A percentile compares a stretch with the other conserved stretches of the same genome.
These are phyloP conservation scores for Neoniphon sammara DNA, from an alignment of 2,797 vertebrate species.

Conservation along the genomic window DNA sequence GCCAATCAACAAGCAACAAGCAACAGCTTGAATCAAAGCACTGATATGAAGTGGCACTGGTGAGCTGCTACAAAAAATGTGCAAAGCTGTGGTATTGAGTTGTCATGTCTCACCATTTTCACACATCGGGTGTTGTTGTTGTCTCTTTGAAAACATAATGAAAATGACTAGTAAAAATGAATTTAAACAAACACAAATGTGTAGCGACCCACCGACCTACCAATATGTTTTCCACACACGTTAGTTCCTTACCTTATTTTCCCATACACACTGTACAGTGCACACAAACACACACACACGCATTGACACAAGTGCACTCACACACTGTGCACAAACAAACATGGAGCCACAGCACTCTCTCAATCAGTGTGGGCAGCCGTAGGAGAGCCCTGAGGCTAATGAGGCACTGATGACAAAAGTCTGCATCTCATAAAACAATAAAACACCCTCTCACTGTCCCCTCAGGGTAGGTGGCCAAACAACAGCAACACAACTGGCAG, in stretches of 20 bases:
- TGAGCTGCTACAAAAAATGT: background rate
- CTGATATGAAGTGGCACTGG: background rate
- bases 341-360: slow-evolving; percentile 14
- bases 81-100: background rate
- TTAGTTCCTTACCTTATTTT: too few species aligned
- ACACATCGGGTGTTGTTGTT: too few species aligned
- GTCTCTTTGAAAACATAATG: background rate
- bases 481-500: slow-evolving; percentile 40
- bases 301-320: background rate
- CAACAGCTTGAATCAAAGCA: background rate
- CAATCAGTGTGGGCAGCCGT: slow-evolving; percentile 60
- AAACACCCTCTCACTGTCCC: slow-evolving; percentile 29
- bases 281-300: slow-evolving; percentile 8
- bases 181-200: background rate
- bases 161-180: background rate
- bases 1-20: background rate
- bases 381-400: slow-evolving; percentile 61
- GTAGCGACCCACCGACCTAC: background rate
- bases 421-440: slow-evolving; percentile 72
- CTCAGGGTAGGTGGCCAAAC: slow-evolving; percentile 47
- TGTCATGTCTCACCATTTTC: too few species aligned
- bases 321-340: slow-evolving; percentile 19
- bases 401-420: slow-evolving; percentile 62
- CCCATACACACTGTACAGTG: background rate
- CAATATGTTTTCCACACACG: background rate